Evolutionary conservation across 1,140 invertebrate genomes (phyloP).

Genomic region (Drosophila albomicans): DNA sequence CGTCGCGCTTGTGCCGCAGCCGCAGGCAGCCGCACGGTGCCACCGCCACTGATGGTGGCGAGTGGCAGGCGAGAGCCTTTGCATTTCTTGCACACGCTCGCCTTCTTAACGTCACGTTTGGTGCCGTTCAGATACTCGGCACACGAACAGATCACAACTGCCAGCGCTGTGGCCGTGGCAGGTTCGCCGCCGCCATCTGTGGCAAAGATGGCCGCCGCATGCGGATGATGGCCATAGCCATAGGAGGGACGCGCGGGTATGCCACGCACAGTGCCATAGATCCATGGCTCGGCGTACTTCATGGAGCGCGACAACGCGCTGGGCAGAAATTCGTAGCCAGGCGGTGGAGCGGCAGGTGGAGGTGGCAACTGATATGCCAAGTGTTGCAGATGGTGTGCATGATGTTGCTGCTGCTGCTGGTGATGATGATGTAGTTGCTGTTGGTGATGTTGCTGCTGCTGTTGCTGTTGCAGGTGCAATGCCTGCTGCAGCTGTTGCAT

Average conservation of each 20-base stretch:
- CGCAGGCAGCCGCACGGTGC: conserved; percentile 86
- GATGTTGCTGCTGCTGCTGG: conserved; percentile 44
- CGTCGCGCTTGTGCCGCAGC: conserved; percentile 82
- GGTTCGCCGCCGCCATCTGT: conserved; percentile 68
- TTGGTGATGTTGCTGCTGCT: conserved; percentile 39
- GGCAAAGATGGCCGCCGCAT: conserved; percentile 86
- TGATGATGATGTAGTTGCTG: conserved; percentile 59
- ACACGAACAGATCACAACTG: conserved; percentile 91
- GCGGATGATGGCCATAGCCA: conserved; percentile 83
- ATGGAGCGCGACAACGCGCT: conserved; percentile 90
- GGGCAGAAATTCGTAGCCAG: conserved; percentile 80
- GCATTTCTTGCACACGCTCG: conserved; percentile 91
- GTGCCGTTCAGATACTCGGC: conserved; percentile 91
- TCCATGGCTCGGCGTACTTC: conserved; percentile 93
- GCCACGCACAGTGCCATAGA: conserved; percentile 90
- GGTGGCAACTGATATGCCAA: conserved; percentile 64
- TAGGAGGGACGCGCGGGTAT: conserved; percentile 86
- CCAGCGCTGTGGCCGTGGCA: conserved; percentile 84
- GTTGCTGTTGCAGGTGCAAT: conserved; percentile 51
- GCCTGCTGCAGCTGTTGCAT: conserved; percentile 70
- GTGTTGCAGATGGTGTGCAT: conserved; percentile 58
- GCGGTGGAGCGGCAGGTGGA: conserved; percentile 37
- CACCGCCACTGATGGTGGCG: conserved; percentile 86
- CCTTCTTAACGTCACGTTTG: conserved; percentile 89
- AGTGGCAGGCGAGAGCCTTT: conserved; percentile 90